A percentile compares a stretch with the other conserved stretches of the same genome.
Conservation (phyloP, 2,797 vertebrate genomes). For the Gila robusta region DNA sequence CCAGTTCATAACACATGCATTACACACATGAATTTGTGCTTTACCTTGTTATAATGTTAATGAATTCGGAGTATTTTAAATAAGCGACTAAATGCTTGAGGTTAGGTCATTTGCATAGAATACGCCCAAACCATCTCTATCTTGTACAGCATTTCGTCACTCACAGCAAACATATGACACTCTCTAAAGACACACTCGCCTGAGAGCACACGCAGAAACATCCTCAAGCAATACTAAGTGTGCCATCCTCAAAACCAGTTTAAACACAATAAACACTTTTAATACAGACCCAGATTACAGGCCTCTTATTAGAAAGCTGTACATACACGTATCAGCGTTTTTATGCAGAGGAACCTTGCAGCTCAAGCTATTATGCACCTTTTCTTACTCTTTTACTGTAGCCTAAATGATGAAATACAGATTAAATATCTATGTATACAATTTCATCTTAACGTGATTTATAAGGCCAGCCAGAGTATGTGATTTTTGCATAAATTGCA, state of each 20-base stretch:
- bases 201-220: background rate
- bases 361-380: background rate
- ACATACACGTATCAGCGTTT: background rate
- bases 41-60: background rate
- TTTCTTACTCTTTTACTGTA: background rate
- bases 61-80: background rate
- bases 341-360: background rate
- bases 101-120: background rate
- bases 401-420: background rate
- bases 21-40: background rate
- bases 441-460: background rate
- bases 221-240: background rate
- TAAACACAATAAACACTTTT: background rate
- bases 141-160: background rate
- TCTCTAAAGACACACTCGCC: background rate
- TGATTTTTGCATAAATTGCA: background rate
- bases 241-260: background rate
- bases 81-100: background rate
- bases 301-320: background rate
- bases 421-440: background rate
- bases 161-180: background rate
- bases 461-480: background rate
- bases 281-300: background rate
- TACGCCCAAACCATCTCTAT: background rate
- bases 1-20: background rate